Conservation (phyloP, 2,888 invertebrate species). For the Aphelenchoides bicaudatus region DNA sequence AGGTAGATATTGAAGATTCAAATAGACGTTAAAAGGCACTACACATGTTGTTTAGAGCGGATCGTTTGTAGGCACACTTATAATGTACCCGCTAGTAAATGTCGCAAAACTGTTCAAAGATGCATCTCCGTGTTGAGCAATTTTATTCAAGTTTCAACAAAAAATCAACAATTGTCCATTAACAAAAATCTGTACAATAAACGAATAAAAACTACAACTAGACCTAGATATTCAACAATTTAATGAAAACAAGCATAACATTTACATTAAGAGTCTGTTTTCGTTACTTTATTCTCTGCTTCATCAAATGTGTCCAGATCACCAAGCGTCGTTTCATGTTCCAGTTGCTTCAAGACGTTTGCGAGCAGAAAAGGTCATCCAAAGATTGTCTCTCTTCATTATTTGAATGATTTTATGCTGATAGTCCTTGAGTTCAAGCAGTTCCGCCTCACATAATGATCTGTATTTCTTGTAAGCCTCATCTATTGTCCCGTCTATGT, state of each 20-base stretch:
- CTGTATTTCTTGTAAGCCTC: neutral
- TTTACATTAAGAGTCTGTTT: neutral
- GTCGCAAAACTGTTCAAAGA: conserved; percentile 57
- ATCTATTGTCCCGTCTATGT: conserved; percentile 6
- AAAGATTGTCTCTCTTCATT: conserved; percentile 7
- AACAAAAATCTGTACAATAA: no score
- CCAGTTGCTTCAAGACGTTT: no score
- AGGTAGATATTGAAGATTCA: no score
- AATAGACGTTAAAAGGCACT: no score
- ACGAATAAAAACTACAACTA: no score
- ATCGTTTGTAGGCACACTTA: conserved; percentile 62
- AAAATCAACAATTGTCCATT: conserved; percentile 9
- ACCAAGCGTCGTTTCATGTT: neutral
- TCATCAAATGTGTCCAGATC: neutral
- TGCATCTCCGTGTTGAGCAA: conserved; percentile 30
- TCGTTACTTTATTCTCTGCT: neutral
- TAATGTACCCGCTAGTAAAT: conserved; percentile 62
- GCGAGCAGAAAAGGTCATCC: neutral
- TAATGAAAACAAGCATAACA: neutral
- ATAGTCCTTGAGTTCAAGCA: neutral
- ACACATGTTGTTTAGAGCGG: conserved; percentile 48
- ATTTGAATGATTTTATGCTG: neutral
- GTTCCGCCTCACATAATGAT: neutral
- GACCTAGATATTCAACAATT: no score
- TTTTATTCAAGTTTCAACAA: conserved; percentile 9